These are phyloP conservation scores for Laticauda laticaudata DNA, from an alignment of 2,113 vertebrate genomes.

Conservation along the genomic window DNA sequence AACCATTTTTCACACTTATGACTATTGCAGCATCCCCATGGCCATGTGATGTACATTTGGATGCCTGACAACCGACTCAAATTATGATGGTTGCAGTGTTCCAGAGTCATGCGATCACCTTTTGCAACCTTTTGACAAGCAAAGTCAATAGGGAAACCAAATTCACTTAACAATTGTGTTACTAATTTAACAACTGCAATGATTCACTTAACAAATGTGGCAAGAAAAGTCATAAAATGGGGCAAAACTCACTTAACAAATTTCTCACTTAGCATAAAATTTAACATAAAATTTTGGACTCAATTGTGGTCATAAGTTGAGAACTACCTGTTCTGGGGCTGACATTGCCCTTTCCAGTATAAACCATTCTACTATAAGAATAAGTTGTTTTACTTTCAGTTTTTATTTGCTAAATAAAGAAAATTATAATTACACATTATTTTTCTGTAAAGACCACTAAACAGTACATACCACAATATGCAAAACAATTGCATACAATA, in stretches of 20 bases:
- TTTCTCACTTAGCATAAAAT: neutral
- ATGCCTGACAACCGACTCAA: neutral
- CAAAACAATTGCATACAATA: neutral
- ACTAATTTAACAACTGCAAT: neutral
- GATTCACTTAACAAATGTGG: neutral
- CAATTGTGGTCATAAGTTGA: neutral
- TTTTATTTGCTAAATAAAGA: neutral
- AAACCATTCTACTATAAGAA: neutral
- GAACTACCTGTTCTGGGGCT: neutral
- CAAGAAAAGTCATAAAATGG: neutral
- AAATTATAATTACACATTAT: neutral
- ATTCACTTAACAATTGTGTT: neutral
- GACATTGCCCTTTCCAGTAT: neutral
- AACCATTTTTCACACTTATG: neutral
- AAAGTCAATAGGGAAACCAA: neutral
- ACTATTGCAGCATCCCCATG: neutral
- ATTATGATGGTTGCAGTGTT: neutral
- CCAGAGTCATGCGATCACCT: neutral
- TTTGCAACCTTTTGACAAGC: neutral
- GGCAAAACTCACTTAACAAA: neutral
- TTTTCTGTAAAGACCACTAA: neutral
- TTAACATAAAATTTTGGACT: neutral
- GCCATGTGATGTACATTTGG: neutral
- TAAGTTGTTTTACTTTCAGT: neutral
- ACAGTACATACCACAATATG: neutral